Evolutionary conservation across 2,113 vertebrate genomes (phyloP).

Genomic region (Riparia riparia): DNA sequence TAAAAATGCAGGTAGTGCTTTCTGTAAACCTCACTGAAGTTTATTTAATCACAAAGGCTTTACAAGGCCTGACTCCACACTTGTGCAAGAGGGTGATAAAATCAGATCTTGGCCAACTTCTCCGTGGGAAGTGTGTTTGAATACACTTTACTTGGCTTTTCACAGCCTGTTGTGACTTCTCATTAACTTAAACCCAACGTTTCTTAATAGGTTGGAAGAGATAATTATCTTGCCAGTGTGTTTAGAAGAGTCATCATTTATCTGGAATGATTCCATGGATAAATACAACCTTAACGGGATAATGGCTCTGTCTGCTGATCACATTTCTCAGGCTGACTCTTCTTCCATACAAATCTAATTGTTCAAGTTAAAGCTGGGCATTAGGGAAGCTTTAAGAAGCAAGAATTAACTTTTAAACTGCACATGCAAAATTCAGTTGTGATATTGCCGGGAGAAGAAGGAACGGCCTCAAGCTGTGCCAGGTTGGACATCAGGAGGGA

Average conservation of each 20-base stretch:
- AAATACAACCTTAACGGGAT: background rate
- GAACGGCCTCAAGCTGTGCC: background rate
- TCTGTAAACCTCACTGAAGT: constrained; percentile 1
- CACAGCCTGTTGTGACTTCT: constrained; percentile 24
- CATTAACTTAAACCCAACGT: background rate
- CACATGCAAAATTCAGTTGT: background rate
- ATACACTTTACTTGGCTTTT: constrained; percentile 14
- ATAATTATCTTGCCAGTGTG: background rate
- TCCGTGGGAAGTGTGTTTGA: constrained; percentile 19
- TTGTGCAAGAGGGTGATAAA: constrained; percentile 19
- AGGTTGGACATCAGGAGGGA: background rate
- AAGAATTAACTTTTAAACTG: background rate
- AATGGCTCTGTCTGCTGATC: background rate
- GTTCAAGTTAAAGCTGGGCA: background rate
- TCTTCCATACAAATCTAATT: background rate
- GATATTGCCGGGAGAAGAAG: background rate
- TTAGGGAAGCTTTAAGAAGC: background rate
- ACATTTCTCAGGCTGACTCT: background rate
- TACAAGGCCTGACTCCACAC: background rate
- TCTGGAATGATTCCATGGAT: background rate
- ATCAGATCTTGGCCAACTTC: constrained; percentile 11
- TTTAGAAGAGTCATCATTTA: background rate
- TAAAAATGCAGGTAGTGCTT: background rate
- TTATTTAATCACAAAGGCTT: constrained; percentile 49
- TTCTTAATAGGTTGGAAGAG: constrained; percentile 28